These are phyloP conservation scores for Lepisosteus oculatus DNA, from an alignment of 2,113 vertebrate genomes.

Conservation along the genomic window DNA sequence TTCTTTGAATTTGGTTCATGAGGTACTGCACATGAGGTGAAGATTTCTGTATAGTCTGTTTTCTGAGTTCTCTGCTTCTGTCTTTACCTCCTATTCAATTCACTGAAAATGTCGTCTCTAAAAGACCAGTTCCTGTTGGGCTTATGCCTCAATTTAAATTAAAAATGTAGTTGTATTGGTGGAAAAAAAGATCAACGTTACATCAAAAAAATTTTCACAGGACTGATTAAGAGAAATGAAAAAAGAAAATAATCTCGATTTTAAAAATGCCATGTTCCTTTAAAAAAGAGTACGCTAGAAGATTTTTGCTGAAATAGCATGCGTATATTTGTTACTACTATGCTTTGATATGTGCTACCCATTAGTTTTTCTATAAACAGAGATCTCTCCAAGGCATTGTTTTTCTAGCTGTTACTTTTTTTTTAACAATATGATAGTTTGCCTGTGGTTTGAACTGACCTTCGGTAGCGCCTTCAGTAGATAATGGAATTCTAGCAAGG, in stretches of 20 bases:
- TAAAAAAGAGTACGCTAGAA: slow-evolving; percentile 8
- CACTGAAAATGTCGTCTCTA: too few species aligned
- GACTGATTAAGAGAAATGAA: too few species aligned
- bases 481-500: neutral
- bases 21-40: neutral
- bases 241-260: too few species aligned
- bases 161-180: slow-evolving; percentile 5
- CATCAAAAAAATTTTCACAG: too few species aligned
- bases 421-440: slow-evolving; percentile 22
- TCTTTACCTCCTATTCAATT: too few species aligned
- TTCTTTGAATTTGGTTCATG: neutral
- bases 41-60: too few species aligned
- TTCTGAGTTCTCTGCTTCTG: too few species aligned
- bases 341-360: slow-evolving; percentile 11
- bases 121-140: too few species aligned
- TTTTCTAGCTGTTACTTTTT: slow-evolving; percentile 15
- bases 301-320: neutral
- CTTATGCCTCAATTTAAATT: too few species aligned
- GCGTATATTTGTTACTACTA: neutral
- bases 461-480: slow-evolving; percentile 2
- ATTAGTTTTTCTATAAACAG: slow-evolving; percentile 15
- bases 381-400: slow-evolving; percentile 8
- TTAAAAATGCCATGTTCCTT: neutral
- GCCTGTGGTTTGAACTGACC: slow-evolving; percentile 8
- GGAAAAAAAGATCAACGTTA: too few species aligned